These are phyloP conservation scores for Andrena praecox DNA, from an alignment of 2,888 invertebrate species.

Conservation along the genomic window DNA sequence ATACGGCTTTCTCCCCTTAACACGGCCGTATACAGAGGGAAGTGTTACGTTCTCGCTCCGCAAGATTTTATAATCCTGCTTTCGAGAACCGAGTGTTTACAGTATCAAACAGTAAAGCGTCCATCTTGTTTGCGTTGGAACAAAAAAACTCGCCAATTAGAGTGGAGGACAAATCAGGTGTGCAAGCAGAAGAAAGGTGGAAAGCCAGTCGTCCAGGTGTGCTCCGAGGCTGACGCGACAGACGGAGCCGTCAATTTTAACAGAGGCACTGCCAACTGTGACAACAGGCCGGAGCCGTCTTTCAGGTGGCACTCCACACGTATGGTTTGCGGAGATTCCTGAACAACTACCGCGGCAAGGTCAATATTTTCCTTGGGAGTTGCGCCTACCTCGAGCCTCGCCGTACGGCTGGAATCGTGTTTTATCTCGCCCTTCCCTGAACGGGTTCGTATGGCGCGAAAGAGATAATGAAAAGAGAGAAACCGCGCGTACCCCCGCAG, in stretches of 20 bases:
- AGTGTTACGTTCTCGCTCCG: too few species aligned
- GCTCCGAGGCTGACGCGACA: background rate
- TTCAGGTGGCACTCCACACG: conserved; percentile 50
- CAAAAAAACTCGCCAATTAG: too few species aligned
- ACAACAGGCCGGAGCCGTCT: conserved; percentile 53
- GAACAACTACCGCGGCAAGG: conserved; percentile 71
- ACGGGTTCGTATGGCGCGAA: conserved; percentile 54
- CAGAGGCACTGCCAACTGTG: conserved; percentile 54
- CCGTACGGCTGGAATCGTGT: conserved; percentile 62
- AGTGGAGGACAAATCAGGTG: too few species aligned
- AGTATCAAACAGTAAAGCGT: too few species aligned
- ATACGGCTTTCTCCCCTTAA: too few species aligned
- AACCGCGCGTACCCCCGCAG: conserved; percentile 35
- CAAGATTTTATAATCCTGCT: too few species aligned
- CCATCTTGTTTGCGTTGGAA: too few species aligned
- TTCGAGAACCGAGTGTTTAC: too few species aligned
- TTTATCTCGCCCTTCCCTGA: conserved; percentile 66
- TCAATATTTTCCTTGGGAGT: conserved; percentile 76
- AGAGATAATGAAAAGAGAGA: conserved; percentile 66
- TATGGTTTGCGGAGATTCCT: conserved; percentile 71
- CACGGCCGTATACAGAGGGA: too few species aligned
- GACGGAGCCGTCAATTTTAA: conserved; percentile 29
- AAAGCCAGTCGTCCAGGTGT: too few species aligned
- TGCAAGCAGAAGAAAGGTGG: too few species aligned
- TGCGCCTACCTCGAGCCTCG: conserved; percentile 55